Evolutionary conservation across 23 tunicate species (phyloP), one percentile per base, ranked within the genome.

Genomic region (Ascidia mentula): DNA sequence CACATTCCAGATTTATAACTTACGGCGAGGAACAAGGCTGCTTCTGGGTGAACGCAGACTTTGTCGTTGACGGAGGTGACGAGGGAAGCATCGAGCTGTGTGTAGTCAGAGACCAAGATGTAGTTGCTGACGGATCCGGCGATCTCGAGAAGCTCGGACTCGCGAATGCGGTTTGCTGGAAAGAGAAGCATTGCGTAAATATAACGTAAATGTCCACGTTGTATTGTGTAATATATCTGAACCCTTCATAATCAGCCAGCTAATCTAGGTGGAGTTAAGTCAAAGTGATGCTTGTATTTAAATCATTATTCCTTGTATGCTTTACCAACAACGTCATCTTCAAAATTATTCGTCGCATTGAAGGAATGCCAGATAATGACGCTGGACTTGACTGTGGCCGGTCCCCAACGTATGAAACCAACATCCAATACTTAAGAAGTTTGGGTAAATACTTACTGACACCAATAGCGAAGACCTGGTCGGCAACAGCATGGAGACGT

Each of bases 401-500:
- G n/a, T n/a, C n/a, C n/a, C n/a, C n/a, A n/a, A n/a, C n/a, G n/a
- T n/a, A n/a, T n/a, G n/a, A n/a, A n/a, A n/a, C n/a, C n/a, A n/a
- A n/a, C n/a, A n/a, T n/a, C n/a, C n/a, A n/a, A n/a, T n/a, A n/a
- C n/a, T n/a, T n/a, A n/a, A n/a, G n/a, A n/a, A n/a, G n/a, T n/a
- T n/a, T n/a, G n/a, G n/a, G n/a, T n/a, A n/a, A n/a, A 7, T 82
- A 92, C 98, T 83, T 79, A 93, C 98, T 71, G 80, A 93, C 85
- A 77, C 98, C 98, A 46, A 93, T 76, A 69, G 88, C 87, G 77
- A 93, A 88, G 59, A 84, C 86, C 37, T 53, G 26, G 46, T 69
- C 40, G 5, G 88, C 89, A 7, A 31, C 81, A 32, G 72, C 87
- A 40, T 88, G 84, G 0, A 93, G 82, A 31, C 70, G 34, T 40